Conservation (phyloP, 2,888 invertebrate species). For the Nemotelus pantherinus region DNA sequence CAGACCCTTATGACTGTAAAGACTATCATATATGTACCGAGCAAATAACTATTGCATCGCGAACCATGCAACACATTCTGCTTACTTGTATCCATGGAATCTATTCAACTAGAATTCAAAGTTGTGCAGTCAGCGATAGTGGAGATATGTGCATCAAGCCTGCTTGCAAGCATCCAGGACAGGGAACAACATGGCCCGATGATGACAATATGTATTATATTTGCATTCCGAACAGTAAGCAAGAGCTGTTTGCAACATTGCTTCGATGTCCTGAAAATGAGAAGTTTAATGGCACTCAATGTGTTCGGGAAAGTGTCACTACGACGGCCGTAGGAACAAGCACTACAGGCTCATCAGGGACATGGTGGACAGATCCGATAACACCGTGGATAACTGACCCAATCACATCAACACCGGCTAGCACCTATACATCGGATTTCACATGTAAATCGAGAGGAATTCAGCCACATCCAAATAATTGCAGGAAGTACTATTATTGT, state of each 20-base stretch:
- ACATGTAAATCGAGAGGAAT: background rate
- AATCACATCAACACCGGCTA: background rate
- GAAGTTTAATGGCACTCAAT: background rate
- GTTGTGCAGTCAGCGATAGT: background rate
- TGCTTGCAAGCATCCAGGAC: background rate
- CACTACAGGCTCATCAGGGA: background rate
- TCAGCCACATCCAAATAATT: background rate
- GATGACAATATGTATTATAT: conserved; percentile 22
- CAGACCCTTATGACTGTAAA: conserved; percentile 64
- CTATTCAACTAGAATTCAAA: conserved; percentile 16
- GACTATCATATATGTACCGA: conserved; percentile 62
- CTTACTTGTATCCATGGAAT: background rate
- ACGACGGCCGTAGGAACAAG: background rate
- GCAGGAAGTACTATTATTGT: conserved; percentile 26
- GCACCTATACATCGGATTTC: too few relatives aligned
- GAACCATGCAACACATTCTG: background rate
- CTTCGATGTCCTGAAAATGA: conserved; percentile 10
- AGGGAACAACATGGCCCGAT: conserved; percentile 1
- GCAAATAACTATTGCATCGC: background rate
- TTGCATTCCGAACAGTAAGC: background rate
- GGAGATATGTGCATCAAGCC: background rate
- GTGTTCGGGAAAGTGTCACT: background rate
- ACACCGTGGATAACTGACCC: background rate
- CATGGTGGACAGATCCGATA: too few relatives aligned
- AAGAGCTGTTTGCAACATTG: conserved; percentile 5